Evolutionary conservation across 2,888 invertebrate species (phyloP).

Genomic region (Augiades crinisus): DNA sequence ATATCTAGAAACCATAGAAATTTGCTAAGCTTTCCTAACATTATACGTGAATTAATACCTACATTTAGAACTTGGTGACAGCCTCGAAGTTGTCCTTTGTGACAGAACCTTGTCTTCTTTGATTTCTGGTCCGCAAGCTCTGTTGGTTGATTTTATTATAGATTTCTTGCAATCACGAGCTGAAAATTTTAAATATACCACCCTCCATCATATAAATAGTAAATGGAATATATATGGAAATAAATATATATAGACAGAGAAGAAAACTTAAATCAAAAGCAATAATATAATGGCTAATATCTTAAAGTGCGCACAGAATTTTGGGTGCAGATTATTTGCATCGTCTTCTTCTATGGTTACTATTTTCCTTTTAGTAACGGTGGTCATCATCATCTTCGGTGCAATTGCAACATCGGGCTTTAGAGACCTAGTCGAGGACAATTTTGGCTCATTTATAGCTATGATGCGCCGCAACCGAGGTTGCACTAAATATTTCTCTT

Average conservation of each 20-base stretch:
- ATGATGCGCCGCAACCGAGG: conserved; percentile 59
- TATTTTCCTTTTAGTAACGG: conserved; percentile 55
- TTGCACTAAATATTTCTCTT: conserved; percentile 43
- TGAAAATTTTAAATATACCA: conserved; percentile 30
- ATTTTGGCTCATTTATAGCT: conserved; percentile 48
- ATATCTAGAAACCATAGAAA: no score
- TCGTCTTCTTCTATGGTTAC: conserved; percentile 64
- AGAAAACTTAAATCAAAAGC: conserved; percentile 12
- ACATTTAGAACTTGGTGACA: conserved; percentile 49
- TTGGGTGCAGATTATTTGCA: conserved; percentile 50
- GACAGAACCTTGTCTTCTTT: conserved; percentile 42
- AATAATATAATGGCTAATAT: neutral
- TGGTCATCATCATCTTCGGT: conserved; percentile 41
- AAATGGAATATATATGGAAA: neutral
- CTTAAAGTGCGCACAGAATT: conserved; percentile 49
- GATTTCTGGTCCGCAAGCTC: conserved; percentile 40
- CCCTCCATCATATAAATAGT: neutral
- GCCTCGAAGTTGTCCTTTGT: conserved; percentile 44
- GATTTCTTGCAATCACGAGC: conserved; percentile 42
- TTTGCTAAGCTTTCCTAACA: no score
- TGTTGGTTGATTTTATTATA: conserved; percentile 37
- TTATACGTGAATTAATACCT: conserved; percentile 35
- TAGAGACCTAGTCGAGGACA: conserved; percentile 48
- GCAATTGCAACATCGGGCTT: conserved; percentile 38
- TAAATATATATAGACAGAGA: no score